Base-by-base conservation (phyloP, 2,888 invertebrate species). In the Caenorhabditis sp. region DNA sequence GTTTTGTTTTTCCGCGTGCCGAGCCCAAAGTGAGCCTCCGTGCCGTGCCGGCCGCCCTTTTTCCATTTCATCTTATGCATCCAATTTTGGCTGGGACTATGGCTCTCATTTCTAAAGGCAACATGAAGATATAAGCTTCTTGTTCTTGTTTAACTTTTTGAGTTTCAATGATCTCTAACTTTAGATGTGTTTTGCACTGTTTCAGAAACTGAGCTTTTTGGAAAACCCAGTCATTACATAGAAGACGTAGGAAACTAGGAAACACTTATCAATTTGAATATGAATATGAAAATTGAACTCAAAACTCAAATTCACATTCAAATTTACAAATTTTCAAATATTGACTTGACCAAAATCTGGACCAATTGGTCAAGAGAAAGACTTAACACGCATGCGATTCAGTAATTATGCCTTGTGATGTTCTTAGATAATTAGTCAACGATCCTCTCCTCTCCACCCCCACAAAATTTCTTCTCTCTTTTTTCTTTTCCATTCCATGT, bases 1-100 rank as follows among this genome's bases (percentile, higher is more conserved):
- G 58, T 37, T 60, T 60, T 60, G 60, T 60, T 60, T 24, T 60
- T 18, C 32, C 15, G 18, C 24, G 35, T 22, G 37, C 6, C 50
- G 26, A n/a, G 44, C 24, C 53, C 26, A 11, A 32, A 32, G 9
- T 40, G 26, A 32, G 24, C n/a, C 32, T 32, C 32, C 32, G 32
- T 32, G 55, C 28, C 15, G 11, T 15, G 47, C 47, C 47, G 18
- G n/a, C 47, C 53, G 53, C 53, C 60, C 40, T 22, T 60, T 40
- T 60, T 22, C 50, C 71, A 40, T 61, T 61, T 53, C 61, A 40
- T 47, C 53, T 32, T 11, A 8, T 20, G 20, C 4, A 32, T 56
- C 55, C 26, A 47, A 47, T 47, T 47, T 47, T 9, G 47, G 47
- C 13, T 13, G n/a, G 47, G 32, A 9, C 32, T 32, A 9, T n/a